These are phyloP conservation scores for Cetoscarus ocellatus DNA, from an alignment of 2,797 vertebrate species.

Conservation along the genomic window DNA sequence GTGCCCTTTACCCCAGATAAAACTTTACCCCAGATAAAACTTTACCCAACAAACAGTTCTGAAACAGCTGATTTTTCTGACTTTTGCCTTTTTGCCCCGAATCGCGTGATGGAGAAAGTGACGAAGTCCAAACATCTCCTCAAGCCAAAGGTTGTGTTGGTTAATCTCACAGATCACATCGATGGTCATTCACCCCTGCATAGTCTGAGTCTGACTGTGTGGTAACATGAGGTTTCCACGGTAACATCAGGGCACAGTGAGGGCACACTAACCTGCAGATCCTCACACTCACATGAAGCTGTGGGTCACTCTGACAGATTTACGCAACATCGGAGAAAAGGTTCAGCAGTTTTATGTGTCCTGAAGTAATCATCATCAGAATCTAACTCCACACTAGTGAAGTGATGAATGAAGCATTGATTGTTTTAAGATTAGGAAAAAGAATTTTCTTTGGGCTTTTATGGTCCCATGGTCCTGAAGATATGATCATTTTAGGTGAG, in stretches of 20 bases:
- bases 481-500: too few relatives aligned
- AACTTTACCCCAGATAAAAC: too few relatives aligned
- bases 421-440: too few relatives aligned
- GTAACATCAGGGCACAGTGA: neutral
- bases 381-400: too few relatives aligned
- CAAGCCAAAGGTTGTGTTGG: conserved; percentile 1
- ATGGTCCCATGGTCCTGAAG: too few relatives aligned
- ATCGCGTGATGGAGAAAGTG: neutral
- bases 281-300: neutral
- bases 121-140: conserved; percentile 1
- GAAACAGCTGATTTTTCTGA: neutral
- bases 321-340: conserved; percentile 6
- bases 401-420: too few relatives aligned
- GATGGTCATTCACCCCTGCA: neutral
- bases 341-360: too few relatives aligned
- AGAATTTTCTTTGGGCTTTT: too few relatives aligned
- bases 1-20: too few relatives aligned
- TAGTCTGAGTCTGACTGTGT: neutral
- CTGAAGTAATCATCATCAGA: too few relatives aligned
- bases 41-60: neutral
- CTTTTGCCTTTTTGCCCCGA: neutral
- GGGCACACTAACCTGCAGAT: neutral
- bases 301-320: neutral
- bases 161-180: neutral
- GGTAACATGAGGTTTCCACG: too few relatives aligned